Evolutionary conservation across 2,888 invertebrate genomes (phyloP).

Genomic region (Orthosia incerta): DNA sequence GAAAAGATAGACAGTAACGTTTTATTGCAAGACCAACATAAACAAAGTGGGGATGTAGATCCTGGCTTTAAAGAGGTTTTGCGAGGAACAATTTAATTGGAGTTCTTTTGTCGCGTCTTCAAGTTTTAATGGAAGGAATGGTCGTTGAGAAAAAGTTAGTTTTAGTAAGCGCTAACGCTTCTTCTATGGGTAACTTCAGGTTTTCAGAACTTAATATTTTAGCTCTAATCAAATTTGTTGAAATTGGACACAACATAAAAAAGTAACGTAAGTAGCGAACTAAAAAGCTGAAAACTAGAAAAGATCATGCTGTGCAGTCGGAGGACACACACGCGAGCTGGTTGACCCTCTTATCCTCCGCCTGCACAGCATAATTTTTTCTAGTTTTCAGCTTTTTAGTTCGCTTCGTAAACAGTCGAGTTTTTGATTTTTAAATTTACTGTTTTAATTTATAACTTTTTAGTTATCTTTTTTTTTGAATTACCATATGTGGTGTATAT

Average conservation of each 20-base stretch:
- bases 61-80: constrained; percentile 8
- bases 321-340: too few species aligned
- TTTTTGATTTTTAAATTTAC: too few species aligned
- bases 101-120: constrained; percentile 25
- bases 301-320: too few species aligned
- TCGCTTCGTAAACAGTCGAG: too few species aligned
- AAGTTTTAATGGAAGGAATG: constrained; percentile 23
- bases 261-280: too few species aligned
- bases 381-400: too few species aligned
- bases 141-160: not conserved
- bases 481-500: too few species aligned
- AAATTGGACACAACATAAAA: not conserved
- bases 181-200: not conserved
- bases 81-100: constrained; percentile 37
- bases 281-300: too few species aligned
- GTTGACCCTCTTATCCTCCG: too few species aligned
- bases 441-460: too few species aligned
- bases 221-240: not conserved
- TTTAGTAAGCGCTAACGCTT: not conserved
- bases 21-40: constrained; percentile 59
- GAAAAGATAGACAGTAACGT: constrained; percentile 63
- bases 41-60: constrained; percentile 40
- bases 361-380: too few species aligned
- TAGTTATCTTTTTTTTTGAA: too few species aligned
- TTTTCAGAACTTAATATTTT: not conserved